A percentile compares a stretch with the other conserved stretches of the same genome.
These are phyloP conservation scores for Caenorhabditis zanzibari DNA, from an alignment of 2,888 invertebrate genomes.

Conservation along the genomic window DNA sequence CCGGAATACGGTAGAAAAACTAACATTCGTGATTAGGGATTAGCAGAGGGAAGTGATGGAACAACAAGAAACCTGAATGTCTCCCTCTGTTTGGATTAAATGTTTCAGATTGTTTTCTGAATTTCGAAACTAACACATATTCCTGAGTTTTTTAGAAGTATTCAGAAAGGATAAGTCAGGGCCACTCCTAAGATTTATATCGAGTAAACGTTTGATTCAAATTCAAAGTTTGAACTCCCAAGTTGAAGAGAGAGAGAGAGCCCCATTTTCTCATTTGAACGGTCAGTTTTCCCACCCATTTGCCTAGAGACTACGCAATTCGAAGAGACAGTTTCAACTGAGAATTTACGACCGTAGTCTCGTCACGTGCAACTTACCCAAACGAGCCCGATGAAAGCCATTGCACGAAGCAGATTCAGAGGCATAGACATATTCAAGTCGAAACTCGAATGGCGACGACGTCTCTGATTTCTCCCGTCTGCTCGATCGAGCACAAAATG, in stretches of 20 bases:
- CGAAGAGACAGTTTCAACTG: slow-evolving; percentile 16
- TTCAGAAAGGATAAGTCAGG: no score
- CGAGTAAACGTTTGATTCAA: not conserved
- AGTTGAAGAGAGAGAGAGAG: not conserved
- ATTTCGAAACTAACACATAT: no score
- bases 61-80: no score
- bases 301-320: slow-evolving; percentile 9
- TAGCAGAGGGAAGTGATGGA: not conserved
- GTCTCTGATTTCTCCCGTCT: slow-evolving; percentile 13
- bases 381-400: slow-evolving; percentile 44
- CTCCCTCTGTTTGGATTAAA: no score
- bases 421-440: slow-evolving; percentile 13
- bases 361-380: slow-evolving; percentile 58
- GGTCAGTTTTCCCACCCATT: slow-evolving; percentile 46
- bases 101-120: no score
- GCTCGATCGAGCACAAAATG: slow-evolving; percentile 59
- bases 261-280: slow-evolving; percentile 17
- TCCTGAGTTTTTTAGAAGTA: no score
- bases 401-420: slow-evolving; percentile 9
- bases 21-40: slow-evolving; percentile 10
- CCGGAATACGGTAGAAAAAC: not conserved
- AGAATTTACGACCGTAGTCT: slow-evolving; percentile 34
- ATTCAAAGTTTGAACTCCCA: not conserved
- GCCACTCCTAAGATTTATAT: no score
- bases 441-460: slow-evolving; percentile 16